Evolutionary conservation across 2,113 vertebrate genomes (phyloP).

Genomic region (Canis aureus): DNA sequence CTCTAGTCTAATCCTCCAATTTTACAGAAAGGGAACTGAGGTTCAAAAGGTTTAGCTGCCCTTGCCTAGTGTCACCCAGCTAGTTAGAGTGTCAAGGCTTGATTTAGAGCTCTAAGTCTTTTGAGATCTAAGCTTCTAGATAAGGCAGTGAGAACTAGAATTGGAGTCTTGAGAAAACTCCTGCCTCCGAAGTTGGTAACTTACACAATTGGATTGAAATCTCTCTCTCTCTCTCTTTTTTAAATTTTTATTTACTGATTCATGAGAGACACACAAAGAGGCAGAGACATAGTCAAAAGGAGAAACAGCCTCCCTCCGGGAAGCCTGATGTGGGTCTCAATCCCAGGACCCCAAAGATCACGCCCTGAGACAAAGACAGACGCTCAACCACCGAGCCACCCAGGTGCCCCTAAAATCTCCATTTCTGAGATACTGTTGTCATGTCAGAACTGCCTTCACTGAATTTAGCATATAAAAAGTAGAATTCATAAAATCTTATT

Average conservation of each 20-base stretch:
- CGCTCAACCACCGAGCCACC: too few species aligned
- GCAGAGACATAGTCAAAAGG: too few species aligned
- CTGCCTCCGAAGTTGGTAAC: background rate
- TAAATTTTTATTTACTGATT: too few species aligned
- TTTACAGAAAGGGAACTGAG: background rate
- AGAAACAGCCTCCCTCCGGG: too few species aligned
- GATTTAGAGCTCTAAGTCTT: background rate
- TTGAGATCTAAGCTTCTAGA: background rate
- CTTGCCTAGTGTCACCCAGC: background rate
- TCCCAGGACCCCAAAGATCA: too few species aligned
- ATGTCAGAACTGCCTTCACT: background rate
- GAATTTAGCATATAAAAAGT: background rate
- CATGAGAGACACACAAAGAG: too few species aligned
- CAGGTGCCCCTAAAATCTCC: background rate
- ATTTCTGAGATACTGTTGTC: background rate
- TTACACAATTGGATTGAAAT: background rate
- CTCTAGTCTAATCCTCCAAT: background rate
- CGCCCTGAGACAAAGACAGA: too few species aligned
- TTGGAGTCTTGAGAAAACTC: background rate
- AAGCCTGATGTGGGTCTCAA: too few species aligned
- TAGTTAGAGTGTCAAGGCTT: background rate
- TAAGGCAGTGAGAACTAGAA: background rate
- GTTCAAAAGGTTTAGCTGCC: background rate
- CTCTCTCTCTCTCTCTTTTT: background rate
- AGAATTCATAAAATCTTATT: background rate